phyloP scores from a whole-genome alignment of 2,888 invertebrate genomes.

The Panzeria rudis region DNA sequence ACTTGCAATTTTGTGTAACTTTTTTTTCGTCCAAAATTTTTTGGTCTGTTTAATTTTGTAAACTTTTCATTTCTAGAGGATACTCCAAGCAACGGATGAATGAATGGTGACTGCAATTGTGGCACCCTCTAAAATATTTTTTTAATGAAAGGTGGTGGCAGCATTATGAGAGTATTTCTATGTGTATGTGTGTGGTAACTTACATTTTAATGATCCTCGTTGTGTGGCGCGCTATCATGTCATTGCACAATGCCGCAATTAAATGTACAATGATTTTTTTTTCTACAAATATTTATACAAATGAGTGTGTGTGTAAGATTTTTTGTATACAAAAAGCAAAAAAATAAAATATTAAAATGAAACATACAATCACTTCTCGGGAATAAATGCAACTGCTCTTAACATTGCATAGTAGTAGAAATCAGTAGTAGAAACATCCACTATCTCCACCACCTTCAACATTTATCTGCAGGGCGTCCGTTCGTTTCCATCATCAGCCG shows the following conservation, averaged over 20 bases:
- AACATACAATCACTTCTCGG: slow-evolving; percentile 44
- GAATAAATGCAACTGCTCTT: slow-evolving; percentile 56
- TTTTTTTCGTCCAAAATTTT: slow-evolving; percentile 18
- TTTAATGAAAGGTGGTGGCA: slow-evolving; percentile 14
- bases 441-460: neutral
- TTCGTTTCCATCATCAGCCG: slow-evolving; percentile 8
- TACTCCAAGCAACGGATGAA: slow-evolving; percentile 32
- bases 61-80: slow-evolving; percentile 62
- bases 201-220: slow-evolving; percentile 72
- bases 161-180: neutral
- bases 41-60: slow-evolving; percentile 61
- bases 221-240: slow-evolving; percentile 71
- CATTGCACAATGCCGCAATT: slow-evolving; percentile 73
- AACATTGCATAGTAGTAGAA: slow-evolving; percentile 45
- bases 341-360: slow-evolving; percentile 20
- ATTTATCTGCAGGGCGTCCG: neutral
- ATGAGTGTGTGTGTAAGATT: neutral
- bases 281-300: slow-evolving; percentile 28
- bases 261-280: slow-evolving; percentile 60
- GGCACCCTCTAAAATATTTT: slow-evolving; percentile 20
- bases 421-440: slow-evolving; percentile 43
- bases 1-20: slow-evolving; percentile 34
- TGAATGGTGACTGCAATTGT: slow-evolving; percentile 31
- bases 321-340: neutral
- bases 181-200: slow-evolving; percentile 25